phyloP scores from a whole-genome alignment of 2,888 invertebrate species.

The Aethes cnicana region DNA sequence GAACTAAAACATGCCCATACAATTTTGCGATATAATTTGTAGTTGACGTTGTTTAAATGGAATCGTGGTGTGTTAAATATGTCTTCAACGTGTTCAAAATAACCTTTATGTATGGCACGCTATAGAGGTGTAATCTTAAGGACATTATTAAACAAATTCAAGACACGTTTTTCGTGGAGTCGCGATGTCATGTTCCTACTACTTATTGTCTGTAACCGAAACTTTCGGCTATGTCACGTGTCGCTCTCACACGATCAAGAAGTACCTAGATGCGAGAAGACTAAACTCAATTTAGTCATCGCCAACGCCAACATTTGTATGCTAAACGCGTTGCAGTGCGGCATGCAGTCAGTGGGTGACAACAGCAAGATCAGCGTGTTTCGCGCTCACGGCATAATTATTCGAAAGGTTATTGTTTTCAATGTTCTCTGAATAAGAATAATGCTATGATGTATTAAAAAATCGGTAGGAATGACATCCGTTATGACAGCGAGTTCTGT shows the following conservation, averaged over 20 bases:
- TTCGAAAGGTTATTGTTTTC: no score
- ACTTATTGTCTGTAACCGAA: conserved; percentile 33
- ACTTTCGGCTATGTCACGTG: conserved; percentile 40
- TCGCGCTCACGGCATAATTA: no score
- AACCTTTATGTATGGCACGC: not conserved
- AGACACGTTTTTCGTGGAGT: conserved; percentile 41
- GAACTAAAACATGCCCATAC: no score
- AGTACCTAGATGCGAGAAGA: conserved; percentile 19
- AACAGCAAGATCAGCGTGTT: conserved; percentile 11
- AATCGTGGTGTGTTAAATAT: no score
- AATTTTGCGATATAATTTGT: no score
- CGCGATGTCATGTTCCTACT: conserved; percentile 43
- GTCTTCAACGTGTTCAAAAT: not conserved
- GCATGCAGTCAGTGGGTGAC: conserved; percentile 15
- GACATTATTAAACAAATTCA: conserved; percentile 27
- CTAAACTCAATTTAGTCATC: conserved; percentile 21
- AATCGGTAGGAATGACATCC: no score
- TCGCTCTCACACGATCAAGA: conserved; percentile 24
- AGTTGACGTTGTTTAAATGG: no score
- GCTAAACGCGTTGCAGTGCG: conserved; percentile 31
- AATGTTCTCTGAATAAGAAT: no score
- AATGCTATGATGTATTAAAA: no score
- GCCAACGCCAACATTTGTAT: conserved; percentile 36
- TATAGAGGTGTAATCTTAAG: not conserved
- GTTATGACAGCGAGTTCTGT: no score